Conservation (phyloP, 53 echinoderm and acorn worm genomes). For the Holothuria leucospilota region DNA sequence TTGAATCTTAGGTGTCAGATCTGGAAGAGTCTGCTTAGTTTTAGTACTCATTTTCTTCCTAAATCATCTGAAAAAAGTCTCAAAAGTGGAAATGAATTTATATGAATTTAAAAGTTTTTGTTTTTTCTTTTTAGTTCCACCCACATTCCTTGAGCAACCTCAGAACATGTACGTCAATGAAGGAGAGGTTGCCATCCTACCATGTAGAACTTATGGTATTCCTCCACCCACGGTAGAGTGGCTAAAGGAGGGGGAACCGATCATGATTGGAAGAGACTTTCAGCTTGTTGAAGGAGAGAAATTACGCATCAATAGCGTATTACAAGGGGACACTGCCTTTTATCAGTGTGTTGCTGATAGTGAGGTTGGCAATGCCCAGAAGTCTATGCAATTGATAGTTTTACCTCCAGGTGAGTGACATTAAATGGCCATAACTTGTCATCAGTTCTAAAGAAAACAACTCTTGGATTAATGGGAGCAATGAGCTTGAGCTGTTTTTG, state of each 20-base stretch:
- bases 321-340: conserved; percentile 64
- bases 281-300: conserved; percentile 53
- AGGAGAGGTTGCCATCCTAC: conserved; percentile 49
- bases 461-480: too few relatives aligned
- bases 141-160: conserved; percentile 73
- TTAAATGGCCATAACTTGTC: background rate
- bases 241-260: conserved; percentile 63
- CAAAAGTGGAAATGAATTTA: too few relatives aligned
- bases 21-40: too few relatives aligned
- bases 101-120: background rate
- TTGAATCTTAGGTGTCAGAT: too few relatives aligned
- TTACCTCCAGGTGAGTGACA: conserved; percentile 68
- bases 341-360: conserved; percentile 92
- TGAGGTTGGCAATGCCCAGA: conserved; percentile 76
- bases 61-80: too few relatives aligned
- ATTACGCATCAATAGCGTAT: conserved; percentile 60
- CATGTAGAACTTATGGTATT: conserved; percentile 81
- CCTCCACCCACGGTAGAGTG: conserved; percentile 75
- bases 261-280: conserved; percentile 31
- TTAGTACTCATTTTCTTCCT: too few relatives aligned
- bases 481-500: too few relatives aligned
- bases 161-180: conserved; percentile 63
- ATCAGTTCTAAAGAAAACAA: too few relatives aligned
- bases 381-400: conserved; percentile 80
- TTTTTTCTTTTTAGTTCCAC: conserved; percentile 75